Conservation (phyloP, 2,888 invertebrate genomes). For the Parnassius orleans region DNA sequence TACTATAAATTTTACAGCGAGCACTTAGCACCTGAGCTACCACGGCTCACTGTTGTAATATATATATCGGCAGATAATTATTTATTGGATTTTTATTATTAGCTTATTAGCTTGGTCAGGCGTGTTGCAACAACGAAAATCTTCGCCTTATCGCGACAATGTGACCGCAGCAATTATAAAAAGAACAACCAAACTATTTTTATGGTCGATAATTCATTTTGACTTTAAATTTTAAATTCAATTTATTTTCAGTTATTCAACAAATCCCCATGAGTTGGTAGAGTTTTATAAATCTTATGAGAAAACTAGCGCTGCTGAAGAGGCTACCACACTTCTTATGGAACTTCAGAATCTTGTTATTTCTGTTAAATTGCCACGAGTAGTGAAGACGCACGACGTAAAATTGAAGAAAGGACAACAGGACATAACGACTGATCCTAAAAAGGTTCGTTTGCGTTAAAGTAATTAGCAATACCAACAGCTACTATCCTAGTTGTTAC, state of each 20-base stretch:
- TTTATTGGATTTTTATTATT: too few relatives aligned
- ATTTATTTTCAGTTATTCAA: constrained; percentile 69
- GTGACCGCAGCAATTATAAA: not conserved
- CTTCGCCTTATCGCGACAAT: too few relatives aligned
- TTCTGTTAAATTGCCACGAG: constrained; percentile 41
- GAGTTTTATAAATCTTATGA: constrained; percentile 35
- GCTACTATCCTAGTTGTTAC: too few relatives aligned
- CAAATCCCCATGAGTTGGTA: constrained; percentile 73
- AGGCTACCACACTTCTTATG: constrained; percentile 40
- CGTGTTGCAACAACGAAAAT: too few relatives aligned
- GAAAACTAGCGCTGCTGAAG: constrained; percentile 28
- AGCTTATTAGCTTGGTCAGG: too few relatives aligned
- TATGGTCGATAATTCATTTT: too few relatives aligned
- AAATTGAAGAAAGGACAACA: constrained; percentile 44
- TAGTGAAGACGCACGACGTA: constrained; percentile 31
- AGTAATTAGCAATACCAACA: too few relatives aligned
- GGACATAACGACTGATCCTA: constrained; percentile 53
- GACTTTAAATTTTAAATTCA: not conserved
- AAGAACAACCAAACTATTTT: too few relatives aligned
- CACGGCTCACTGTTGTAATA: too few relatives aligned
- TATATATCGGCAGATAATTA: too few relatives aligned
- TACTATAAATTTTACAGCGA: too few relatives aligned
- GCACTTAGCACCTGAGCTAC: too few relatives aligned
- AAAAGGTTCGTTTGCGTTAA: constrained; percentile 46
- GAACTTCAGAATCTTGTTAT: constrained; percentile 36